Percentiles rank a stretch among this genome's conserved stretches.
phyloP scores from a whole-genome alignment of 2,888 invertebrate species.

The Malachius bipustulatus region DNA sequence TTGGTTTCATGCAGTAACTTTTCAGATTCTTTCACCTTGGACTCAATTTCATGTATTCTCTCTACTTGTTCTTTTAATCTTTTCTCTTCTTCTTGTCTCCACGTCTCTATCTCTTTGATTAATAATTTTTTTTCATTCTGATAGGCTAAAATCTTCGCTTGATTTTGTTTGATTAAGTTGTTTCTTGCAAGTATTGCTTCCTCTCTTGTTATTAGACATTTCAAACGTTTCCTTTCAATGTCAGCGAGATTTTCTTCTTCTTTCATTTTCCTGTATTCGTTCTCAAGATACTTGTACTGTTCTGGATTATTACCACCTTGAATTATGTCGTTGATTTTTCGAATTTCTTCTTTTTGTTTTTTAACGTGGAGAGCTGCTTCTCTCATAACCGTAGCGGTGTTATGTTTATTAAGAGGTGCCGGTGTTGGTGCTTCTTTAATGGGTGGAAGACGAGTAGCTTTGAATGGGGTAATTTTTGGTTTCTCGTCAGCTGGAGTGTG shows the following conservation, averaged over 20 bases:
- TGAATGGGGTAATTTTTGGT: conserved; percentile 5
- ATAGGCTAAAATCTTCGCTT: conserved; percentile 41
- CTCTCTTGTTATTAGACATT: conserved; percentile 46
- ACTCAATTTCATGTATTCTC: conserved; percentile 38
- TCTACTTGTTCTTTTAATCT: conserved; percentile 41
- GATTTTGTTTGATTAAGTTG: conserved; percentile 39
- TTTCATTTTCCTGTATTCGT: conserved; percentile 37
- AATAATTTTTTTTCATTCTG: conserved; percentile 40
- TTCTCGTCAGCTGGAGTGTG: conserved; percentile 3
- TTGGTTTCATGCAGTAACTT: conserved; percentile 43
- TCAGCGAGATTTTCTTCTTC: conserved; percentile 41
- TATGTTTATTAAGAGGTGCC: too few species aligned
- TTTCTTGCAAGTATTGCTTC: conserved; percentile 47
- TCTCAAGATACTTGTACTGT: conserved; percentile 38
- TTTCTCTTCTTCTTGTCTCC: conserved; percentile 40
- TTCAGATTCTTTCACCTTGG: conserved; percentile 41
- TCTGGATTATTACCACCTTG: conserved; percentile 37
- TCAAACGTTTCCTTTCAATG: conserved; percentile 47
- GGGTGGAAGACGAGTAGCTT: conserved; percentile 10
- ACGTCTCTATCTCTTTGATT: conserved; percentile 41
- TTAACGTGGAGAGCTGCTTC: conserved; percentile 41
- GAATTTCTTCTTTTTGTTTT: conserved; percentile 39
- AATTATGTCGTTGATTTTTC: conserved; percentile 41
- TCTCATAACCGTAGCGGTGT: conserved; percentile 41
- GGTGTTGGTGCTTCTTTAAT: conserved; percentile 26